Evolutionary conservation across 53 echinoderm and acorn worm genomes (phyloP).

Genomic region (Zoroaster sp.): DNA sequence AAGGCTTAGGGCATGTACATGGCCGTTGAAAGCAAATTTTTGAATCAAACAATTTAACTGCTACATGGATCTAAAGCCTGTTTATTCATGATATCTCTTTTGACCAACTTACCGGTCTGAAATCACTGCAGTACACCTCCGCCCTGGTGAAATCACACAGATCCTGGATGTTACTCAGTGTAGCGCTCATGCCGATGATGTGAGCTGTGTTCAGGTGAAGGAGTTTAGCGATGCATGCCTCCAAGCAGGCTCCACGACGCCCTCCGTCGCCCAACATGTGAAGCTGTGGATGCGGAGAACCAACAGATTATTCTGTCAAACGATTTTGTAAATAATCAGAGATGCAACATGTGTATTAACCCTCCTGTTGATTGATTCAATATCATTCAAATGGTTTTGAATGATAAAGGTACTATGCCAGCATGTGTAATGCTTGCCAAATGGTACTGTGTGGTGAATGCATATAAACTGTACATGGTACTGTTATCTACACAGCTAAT

Average conservation of each 20-base stretch:
- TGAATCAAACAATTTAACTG: not conserved
- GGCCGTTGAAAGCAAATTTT: not conserved
- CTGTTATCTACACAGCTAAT: too few relatives aligned
- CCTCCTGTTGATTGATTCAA: too few relatives aligned
- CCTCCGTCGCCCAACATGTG: conserved; percentile 96
- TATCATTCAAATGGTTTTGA: too few relatives aligned
- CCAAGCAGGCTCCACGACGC: conserved; percentile 80
- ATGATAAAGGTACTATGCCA: too few relatives aligned
- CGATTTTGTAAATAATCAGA: too few relatives aligned
- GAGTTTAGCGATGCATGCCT: conserved; percentile 78
- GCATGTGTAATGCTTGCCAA: too few relatives aligned
- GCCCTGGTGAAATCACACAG: conserved; percentile 75
- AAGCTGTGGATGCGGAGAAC: conserved; percentile 46
- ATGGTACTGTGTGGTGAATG: too few relatives aligned
- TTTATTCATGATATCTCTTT: not conserved
- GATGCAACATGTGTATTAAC: too few relatives aligned
- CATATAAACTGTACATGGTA: too few relatives aligned
- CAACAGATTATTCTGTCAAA: too few relatives aligned
- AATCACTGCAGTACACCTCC: conserved; percentile 86
- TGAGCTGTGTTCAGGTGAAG: conserved; percentile 67
- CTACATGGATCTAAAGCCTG: not conserved
- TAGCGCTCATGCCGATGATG: conserved; percentile 93
- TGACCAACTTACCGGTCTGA: conserved; percentile 77
- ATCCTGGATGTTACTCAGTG: conserved; percentile 84
- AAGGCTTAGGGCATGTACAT: not conserved